Percentiles rank a stretch among this genome's conserved stretches.
These are phyloP conservation scores for Eupsittula cactorum DNA, from an alignment of 2,113 vertebrate species.

Conservation along the genomic window DNA sequence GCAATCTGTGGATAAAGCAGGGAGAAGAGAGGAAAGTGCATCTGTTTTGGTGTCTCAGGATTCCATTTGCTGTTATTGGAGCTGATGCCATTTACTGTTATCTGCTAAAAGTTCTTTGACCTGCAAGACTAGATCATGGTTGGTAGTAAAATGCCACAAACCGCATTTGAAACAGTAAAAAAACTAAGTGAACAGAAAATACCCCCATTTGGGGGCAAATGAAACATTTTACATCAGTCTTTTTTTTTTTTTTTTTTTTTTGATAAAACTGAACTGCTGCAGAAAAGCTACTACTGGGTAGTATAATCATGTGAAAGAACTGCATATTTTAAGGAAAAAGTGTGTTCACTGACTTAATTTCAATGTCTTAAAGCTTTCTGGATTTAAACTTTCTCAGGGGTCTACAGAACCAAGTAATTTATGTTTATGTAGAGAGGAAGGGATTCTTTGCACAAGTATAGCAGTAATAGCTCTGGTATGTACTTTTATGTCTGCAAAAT, in stretches of 20 bases:
- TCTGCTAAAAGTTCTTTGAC: neutral
- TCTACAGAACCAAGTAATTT: conserved; percentile 25
- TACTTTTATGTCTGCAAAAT: conserved; percentile 8
- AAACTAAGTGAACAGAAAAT: neutral
- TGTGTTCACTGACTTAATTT: neutral
- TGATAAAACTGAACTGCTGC: neutral
- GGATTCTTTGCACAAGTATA: conserved; percentile 31
- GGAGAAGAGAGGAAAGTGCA: neutral
- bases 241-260: neutral
- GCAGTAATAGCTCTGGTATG: conserved; percentile 51
- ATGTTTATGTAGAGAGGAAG: conserved; percentile 37
- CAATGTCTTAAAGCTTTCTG: neutral
- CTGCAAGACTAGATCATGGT: neutral
- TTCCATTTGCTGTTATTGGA: neutral
- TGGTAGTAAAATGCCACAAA: neutral
- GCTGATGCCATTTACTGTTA: neutral
- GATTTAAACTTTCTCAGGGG: conserved; percentile 35
- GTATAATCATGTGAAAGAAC: neutral
- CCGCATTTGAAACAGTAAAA: neutral
- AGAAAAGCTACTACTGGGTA: neutral
- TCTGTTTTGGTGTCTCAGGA: neutral
- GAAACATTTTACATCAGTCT: neutral
- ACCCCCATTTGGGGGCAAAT: neutral
- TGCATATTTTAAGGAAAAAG: neutral
- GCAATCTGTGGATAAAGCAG: neutral